A percentile compares a stretch with the other conserved stretches of the same genome.
phyloP scores from a whole-genome alignment of 2,113 vertebrate species.

The Pelusios castaneus region DNA sequence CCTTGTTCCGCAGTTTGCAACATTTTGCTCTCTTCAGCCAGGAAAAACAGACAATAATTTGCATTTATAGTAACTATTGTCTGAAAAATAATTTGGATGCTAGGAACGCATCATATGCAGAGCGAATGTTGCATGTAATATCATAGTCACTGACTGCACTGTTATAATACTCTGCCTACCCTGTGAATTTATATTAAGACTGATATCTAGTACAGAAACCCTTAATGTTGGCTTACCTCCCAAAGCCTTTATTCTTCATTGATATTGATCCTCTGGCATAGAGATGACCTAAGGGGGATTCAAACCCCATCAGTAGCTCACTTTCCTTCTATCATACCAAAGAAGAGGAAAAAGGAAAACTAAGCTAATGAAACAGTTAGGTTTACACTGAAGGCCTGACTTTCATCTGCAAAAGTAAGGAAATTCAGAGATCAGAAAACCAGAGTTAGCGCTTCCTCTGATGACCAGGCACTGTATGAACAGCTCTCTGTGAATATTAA shows the following conservation, averaged over 20 bases:
- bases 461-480: constrained; percentile 69
- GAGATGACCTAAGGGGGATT: neutral
- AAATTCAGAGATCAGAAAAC: constrained; percentile 52
- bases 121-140: neutral
- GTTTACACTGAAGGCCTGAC: constrained; percentile 47
- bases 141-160: constrained; percentile 14
- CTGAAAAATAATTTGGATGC: constrained; percentile 10
- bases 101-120: neutral
- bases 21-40: constrained; percentile 16
- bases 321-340: neutral
- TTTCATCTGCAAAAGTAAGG: constrained; percentile 46
- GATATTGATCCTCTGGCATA: neutral
- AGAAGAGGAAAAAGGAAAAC: neutral
- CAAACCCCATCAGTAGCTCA: neutral
- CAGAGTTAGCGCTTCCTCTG: constrained; percentile 61
- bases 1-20: constrained; percentile 21
- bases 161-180: neutral
- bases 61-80: constrained; percentile 14
- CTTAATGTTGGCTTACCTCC: neutral
- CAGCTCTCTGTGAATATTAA: constrained; percentile 60
- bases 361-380: neutral
- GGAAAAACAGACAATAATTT: neutral
- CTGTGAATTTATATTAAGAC: neutral
- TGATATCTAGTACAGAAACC: neutral
- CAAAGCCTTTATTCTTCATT: neutral